Evolutionary conservation across 2,888 invertebrate genomes (phyloP).

Genomic region (Drosophila silvestris): DNA sequence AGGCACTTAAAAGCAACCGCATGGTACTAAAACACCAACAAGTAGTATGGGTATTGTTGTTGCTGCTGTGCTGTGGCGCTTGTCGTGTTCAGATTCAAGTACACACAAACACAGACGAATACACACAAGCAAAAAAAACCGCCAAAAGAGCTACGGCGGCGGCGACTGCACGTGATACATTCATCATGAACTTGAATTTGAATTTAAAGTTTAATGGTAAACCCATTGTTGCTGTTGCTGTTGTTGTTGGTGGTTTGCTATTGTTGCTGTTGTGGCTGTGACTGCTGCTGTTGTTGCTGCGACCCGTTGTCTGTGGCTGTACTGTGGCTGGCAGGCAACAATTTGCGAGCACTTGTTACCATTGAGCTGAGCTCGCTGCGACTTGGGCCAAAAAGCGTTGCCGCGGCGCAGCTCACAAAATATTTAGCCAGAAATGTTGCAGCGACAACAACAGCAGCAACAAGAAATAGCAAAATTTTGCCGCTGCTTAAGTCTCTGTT

Average conservation of each 20-base stretch:
- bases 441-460: constrained; percentile 18
- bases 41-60: constrained; percentile 12
- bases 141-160: constrained; percentile 54
- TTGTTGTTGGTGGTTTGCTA: constrained; percentile 25
- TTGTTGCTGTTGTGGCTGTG: constrained; percentile 24
- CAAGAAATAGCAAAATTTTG: constrained; percentile 16
- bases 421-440: constrained; percentile 54
- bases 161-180: constrained; percentile 75
- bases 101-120: constrained; percentile 33
- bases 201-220: constrained; percentile 81
- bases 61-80: constrained; percentile 15
- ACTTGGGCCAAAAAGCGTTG: constrained; percentile 48
- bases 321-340: constrained; percentile 52
- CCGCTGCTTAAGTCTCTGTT: constrained; percentile 3
- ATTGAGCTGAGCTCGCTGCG: constrained; percentile 32
- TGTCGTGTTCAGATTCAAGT: constrained; percentile 58
- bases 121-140: constrained; percentile 35
- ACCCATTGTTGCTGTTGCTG: constrained; percentile 59
- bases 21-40: constrained; percentile 45
- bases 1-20: constrained; percentile 57
- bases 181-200: constrained; percentile 83
- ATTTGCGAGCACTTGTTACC: constrained; percentile 75
- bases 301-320: constrained; percentile 19
- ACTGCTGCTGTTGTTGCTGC: constrained; percentile 15
- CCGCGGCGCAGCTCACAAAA: constrained; percentile 48